These are phyloP conservation scores for Heliornis fulica DNA, from an alignment of 2,113 vertebrate genomes.

Conservation along the genomic window DNA sequence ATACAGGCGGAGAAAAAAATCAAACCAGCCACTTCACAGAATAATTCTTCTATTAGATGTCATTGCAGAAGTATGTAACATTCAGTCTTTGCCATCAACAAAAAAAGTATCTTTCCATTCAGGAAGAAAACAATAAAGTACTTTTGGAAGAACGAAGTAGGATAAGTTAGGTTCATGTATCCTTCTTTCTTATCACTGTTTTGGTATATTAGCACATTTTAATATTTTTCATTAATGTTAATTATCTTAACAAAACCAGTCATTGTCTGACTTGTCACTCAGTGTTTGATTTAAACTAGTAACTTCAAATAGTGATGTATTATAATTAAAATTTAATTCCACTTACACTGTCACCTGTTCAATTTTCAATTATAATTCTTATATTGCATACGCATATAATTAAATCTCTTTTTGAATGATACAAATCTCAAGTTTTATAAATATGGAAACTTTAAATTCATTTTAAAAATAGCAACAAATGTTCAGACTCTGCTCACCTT, in stretches of 20 bases:
- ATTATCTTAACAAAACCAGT: conserved; percentile 51
- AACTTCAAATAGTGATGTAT: background rate
- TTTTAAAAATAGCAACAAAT: background rate
- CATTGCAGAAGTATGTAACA: background rate
- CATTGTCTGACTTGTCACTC: conserved; percentile 1
- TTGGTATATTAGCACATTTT: conserved; percentile 57
- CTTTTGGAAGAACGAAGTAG: conserved; percentile 49
- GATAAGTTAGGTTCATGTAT: conserved; percentile 44
- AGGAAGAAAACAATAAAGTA: conserved; percentile 19
- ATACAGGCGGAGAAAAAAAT: conserved; percentile 36
- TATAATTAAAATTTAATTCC: conserved; percentile 22
- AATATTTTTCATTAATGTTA: conserved; percentile 46
- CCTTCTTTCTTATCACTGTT: conserved; percentile 53
- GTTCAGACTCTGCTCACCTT: background rate
- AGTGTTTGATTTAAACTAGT: conserved; percentile 21
- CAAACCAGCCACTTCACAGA: conserved; percentile 14
- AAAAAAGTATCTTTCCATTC: conserved; percentile 7
- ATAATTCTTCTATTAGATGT: conserved; percentile 49
- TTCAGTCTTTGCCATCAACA: conserved; percentile 33
- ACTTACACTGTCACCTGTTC: background rate
- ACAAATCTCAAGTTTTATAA: background rate
- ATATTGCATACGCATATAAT: background rate
- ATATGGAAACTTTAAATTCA: background rate
- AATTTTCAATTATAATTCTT: background rate
- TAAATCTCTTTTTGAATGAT: background rate